A percentile compares a stretch with the other conserved stretches of the same genome.
These are phyloP conservation scores for Chymomyza caudatula DNA, from an alignment of 2,888 invertebrate species.

Conservation along the genomic window DNA sequence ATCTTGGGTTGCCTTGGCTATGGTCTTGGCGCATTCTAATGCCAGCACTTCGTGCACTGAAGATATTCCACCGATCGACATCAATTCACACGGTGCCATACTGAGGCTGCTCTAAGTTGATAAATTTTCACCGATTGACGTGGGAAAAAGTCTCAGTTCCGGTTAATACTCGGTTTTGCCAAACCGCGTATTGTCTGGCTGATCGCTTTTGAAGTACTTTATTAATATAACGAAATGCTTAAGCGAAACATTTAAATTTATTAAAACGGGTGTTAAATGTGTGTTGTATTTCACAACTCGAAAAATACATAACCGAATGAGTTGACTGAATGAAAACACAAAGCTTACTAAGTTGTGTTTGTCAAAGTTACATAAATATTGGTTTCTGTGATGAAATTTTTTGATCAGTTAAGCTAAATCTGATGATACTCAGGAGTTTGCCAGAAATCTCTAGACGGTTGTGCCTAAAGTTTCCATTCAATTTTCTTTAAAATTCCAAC, in stretches of 20 bases:
- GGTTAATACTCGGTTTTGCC: neutral
- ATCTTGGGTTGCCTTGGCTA: conserved; percentile 33
- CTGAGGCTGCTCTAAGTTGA: neutral
- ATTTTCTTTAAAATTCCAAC: too few relatives aligned
- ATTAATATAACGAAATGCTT: conserved; percentile 38
- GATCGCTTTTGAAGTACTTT: neutral
- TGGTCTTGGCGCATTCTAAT: conserved; percentile 44
- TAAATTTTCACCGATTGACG: neutral
- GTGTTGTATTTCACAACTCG: conserved; percentile 56
- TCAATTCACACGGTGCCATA: conserved; percentile 38
- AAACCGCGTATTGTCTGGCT: conserved; percentile 17
- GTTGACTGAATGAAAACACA: conserved; percentile 38
- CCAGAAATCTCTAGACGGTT: too few relatives aligned
- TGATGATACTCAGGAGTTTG: too few relatives aligned
- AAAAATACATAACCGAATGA: conserved; percentile 57
- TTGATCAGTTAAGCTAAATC: too few relatives aligned
- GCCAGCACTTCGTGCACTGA: conserved; percentile 49
- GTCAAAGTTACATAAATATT: too few relatives aligned
- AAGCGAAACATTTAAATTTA: conserved; percentile 61
- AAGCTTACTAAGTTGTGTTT: conserved; percentile 24
- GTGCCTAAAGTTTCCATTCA: too few relatives aligned
- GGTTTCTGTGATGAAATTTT: too few relatives aligned
- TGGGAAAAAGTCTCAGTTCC: too few relatives aligned
- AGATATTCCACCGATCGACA: conserved; percentile 14
- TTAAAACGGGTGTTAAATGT: conserved; percentile 62